Conservation (phyloP, 2,888 invertebrate genomes). For the Trachelus troglodyta region DNA sequence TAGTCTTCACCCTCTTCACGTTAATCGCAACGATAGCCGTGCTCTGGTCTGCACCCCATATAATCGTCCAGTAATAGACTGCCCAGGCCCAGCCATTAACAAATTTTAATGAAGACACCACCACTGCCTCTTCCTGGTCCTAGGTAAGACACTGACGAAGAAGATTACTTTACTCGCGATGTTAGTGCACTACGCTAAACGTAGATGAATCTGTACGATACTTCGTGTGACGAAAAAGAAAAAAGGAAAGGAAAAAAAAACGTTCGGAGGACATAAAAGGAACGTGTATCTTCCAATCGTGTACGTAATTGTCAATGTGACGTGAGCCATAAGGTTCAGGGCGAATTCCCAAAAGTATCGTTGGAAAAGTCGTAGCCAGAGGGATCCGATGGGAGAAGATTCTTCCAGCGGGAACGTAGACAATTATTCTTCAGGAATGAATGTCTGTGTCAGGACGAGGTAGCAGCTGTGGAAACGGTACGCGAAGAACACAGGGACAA, state of each 20-base stretch:
- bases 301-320: neutral
- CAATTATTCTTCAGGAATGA: neutral
- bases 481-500: conserved; percentile 9
- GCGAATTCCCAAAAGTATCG: neutral
- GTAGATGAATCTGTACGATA: neutral
- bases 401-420: neutral
- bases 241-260: neutral
- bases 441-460: conserved; percentile 18
- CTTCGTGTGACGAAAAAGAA: neutral
- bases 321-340: neutral
- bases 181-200: neutral
- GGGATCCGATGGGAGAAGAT: neutral
- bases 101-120: conserved; percentile 45
- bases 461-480: conserved; percentile 28
- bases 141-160: conserved; percentile 29
- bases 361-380: neutral
- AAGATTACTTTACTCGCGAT: neutral
- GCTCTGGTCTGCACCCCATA: conserved; percentile 91
- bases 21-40: conserved; percentile 93
- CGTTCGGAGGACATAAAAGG: neutral
- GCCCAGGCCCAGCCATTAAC: conserved; percentile 55
- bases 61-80: conserved; percentile 87
- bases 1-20: conserved; percentile 94
- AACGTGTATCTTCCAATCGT: neutral
- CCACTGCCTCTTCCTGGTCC: conserved; percentile 37